A percentile compares a stretch with the other conserved stretches of the same genome.
Evolutionary conservation across 1,140 invertebrate species (phyloP).

Genomic region (Drosophila baimaii): DNA sequence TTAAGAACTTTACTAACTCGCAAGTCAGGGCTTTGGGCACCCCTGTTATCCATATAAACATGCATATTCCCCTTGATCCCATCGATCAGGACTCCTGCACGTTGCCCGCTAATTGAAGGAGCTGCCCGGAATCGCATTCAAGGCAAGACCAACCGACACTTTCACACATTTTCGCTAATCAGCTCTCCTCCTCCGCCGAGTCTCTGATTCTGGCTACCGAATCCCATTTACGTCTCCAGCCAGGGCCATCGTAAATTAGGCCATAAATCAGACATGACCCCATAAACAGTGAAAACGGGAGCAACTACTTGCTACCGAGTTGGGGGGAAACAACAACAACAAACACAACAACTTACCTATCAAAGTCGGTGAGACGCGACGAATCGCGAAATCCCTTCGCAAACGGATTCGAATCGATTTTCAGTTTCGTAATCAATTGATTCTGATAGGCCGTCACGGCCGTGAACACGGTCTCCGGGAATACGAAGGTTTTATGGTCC

Average conservation of each 20-base stretch:
- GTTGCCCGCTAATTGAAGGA: slow-evolving; percentile 55
- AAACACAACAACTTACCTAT: slow-evolving; percentile 86
- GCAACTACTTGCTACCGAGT: slow-evolving; percentile 40
- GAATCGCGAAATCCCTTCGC: slow-evolving; percentile 98
- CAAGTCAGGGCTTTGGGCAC: neutral
- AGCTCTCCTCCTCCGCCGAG: slow-evolving; percentile 20
- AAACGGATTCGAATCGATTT: slow-evolving; percentile 98
- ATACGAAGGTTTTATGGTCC: slow-evolving; percentile 96
- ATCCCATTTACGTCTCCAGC: slow-evolving; percentile 49
- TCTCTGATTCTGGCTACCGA: slow-evolving; percentile 57
- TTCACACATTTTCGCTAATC: slow-evolving; percentile 80
- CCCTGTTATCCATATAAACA: neutral
- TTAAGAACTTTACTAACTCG: too few relatives aligned
- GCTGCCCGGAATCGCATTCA: slow-evolving; percentile 10
- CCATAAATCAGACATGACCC: slow-evolving; percentile 55
- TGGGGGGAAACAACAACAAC: too few relatives aligned
- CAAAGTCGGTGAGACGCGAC: slow-evolving; percentile 96
- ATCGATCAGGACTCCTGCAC: slow-evolving; percentile 18
- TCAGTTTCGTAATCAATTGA: slow-evolving; percentile 97
- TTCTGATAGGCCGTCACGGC: slow-evolving; percentile 99
- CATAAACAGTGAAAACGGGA: slow-evolving; percentile 44
- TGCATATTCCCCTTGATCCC: neutral
- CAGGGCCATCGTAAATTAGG: slow-evolving; percentile 57
- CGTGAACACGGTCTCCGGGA: slow-evolving; percentile 98
- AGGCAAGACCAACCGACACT: slow-evolving; percentile 33